Evolutionary conservation across 2,888 invertebrate species (phyloP), one percentile per base, ranked within the genome.

Genomic region (Choreutis nemorana): DNA sequence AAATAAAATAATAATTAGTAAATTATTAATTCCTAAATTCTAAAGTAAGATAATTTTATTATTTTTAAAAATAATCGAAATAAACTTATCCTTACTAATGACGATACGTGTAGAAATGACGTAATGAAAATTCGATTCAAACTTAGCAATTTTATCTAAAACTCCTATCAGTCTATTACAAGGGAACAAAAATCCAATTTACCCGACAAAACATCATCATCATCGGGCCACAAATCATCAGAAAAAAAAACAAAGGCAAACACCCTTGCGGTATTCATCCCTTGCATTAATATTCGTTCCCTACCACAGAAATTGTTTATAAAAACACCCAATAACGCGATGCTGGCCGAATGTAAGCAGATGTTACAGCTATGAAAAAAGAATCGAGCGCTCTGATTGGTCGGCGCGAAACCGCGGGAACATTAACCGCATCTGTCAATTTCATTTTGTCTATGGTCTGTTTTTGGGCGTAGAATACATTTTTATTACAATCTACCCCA

Each of bases 291-390:
- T 30, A 23, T 29, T 14, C 4, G 20, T 8, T 30, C 45, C 46
- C 46, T 36, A 41, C 47, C 51, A 45, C 54, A 51, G 18, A 42
- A 39, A 33, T 46, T 58, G 50, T 54, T 62, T 57, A 61, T 57
- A 68, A 65, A 67, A 70, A 66, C 60, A 56, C 51, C 65, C 67
- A 67, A 68, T 68, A 70, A 70, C 61, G 57, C 55, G 61, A 64
- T 64, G 48, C 45, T 29, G 26, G 30, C 54, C 47, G 63, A 58
- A 58, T 46, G 50, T 45, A 34, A 40, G 63, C 71, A 71, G 70
- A 66, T 71, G 71, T 61, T 56, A 59, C 46, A 35, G 26, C 22
- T 44, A 55, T 50, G 55, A 58, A 68, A 66, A 68, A 67, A 59
- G 50, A 46, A 54, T 48, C 44, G 37, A 39, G 44, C 33, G 41